Base-by-base conservation (phyloP, 1,140 invertebrate species). In the Bombus balteatus region DNA sequence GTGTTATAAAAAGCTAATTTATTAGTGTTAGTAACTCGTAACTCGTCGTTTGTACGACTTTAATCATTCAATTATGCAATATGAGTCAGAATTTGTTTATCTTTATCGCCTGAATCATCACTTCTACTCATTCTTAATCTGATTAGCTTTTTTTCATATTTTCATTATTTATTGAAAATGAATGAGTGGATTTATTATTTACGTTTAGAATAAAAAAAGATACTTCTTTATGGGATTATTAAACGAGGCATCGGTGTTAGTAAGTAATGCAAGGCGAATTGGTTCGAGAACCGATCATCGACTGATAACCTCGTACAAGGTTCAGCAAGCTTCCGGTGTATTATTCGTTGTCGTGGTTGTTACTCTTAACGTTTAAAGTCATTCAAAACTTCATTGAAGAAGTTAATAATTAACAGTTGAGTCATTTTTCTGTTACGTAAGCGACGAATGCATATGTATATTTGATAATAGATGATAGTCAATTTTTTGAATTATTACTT, bases 101-200 rank as follows among this genome's bases (percentile, higher is more conserved):
- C 10, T 8, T 66, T 34, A 32, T 32, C n/a, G 0, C 1, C 0
- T 65, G 0, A 53, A 53, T n/a, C 13, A 2, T 10, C n/a, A 1
- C 5, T 8, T 15, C 15, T 66, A 18, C 1, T 22, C 47, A 8
- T 22, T 32, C 12, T 12, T 62, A 0, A 12, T 62, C 0, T 5
- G 12, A n/a, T 62, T 62, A 28, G 1, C 12, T 62, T 28, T 28
- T 12, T 62, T 62, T 62, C 59, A 13, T n/a, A 32, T 32, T n/a
- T 65, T 15, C 5, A n/a, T 32, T 32, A 6, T 32, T 32, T 1
- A 2, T 66, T 18, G n/a, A 32, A 66, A 32, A 32, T 32, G 62
- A 15, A 32, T 0, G 6, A 66, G 0, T 22, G 5, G 15, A 22
- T 22, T 6, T 53, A 22, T 53, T 22, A 22, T 22, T 22, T 53